Evolutionary conservation across 2,888 invertebrate species (phyloP), one percentile per base, ranked within the genome.

Genomic region (Neoaliturus tenellus): DNA sequence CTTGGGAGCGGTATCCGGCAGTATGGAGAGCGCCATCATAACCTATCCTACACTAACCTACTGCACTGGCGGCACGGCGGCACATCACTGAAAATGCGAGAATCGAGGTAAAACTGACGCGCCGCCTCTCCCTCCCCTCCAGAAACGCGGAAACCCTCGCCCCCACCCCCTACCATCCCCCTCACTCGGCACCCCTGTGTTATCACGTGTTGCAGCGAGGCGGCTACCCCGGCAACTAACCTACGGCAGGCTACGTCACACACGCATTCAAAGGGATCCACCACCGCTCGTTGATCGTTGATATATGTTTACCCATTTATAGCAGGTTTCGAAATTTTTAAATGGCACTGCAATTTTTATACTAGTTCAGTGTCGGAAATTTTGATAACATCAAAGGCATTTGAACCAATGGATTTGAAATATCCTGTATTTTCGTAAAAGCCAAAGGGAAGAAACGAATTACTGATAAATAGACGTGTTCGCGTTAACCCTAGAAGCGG

Each of bases 1-100:
- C 58, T 83, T 83, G 0, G 80, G 80, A 10, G 83, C 83, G 12
- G 83, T 81, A 81, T 83, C 83, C 81, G 80, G 83, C 14, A 83
- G 71, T 17, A 83, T 28, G 69, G 83, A 83, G 23, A 83, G 51
- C 25, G 83, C 83, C 83, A 83, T 83, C 35, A 20, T 67, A 25
- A 14, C 12, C 67, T 55, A 78, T n/a, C n/a, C 71, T 71, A 44
- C 44, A n/a, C 31, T 69, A 81, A 39, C n/a, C 80, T 25, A 81
- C 44, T 17, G 25, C 28, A 55, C 73, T 23, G 33, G 51, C 51
- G 20, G 31, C 62, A 23, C 39, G 44, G n/a, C 81, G 81, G 48
- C 82, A 55, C 83, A 81, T 80, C 71, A 80, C 83, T 83, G 81
- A 71, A 81, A 83, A 73, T 80, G 58, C 55, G 80, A 41, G 51